These are phyloP conservation scores for Eilema griseolum DNA, from an alignment of 2,888 invertebrate species.

Conservation along the genomic window DNA sequence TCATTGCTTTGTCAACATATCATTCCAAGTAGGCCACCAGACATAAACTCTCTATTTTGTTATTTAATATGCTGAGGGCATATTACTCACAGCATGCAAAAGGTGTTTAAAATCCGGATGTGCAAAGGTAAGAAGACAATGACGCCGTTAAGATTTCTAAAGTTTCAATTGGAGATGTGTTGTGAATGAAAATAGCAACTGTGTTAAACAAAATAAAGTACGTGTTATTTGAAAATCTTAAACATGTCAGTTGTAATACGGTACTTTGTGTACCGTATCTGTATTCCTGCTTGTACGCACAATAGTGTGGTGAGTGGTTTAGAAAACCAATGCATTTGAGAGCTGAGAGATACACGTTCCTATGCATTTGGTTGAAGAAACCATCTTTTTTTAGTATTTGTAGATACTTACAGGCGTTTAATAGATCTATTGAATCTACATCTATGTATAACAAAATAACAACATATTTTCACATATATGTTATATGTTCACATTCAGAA, in stretches of 20 bases:
- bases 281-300: constrained; percentile 12
- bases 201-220: constrained; percentile 48
- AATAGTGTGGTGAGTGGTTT: background rate
- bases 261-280: constrained; percentile 37
- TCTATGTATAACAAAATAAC: no score
- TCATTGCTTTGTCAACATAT: constrained; percentile 37
- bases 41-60: constrained; percentile 18
- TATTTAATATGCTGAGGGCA: constrained; percentile 25
- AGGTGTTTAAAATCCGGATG: constrained; percentile 30
- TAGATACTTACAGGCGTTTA: background rate
- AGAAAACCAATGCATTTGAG: background rate
- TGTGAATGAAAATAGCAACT: constrained; percentile 46
- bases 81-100: constrained; percentile 9
- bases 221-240: constrained; percentile 59
- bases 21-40: constrained; percentile 30
- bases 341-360: background rate
- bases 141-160: constrained; percentile 48
- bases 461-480: no score
- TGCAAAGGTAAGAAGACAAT: constrained; percentile 23
- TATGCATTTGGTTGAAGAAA: background rate
- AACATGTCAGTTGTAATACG: constrained; percentile 50
- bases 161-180: constrained; percentile 44
- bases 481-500: no score
- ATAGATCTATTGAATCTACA: no score
- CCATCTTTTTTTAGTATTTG: background rate